A percentile compares a stretch with the other conserved stretches of the same genome.
Evolutionary conservation across 2,797 vertebrate species (phyloP).

Genomic region (Falco biarmicus): DNA sequence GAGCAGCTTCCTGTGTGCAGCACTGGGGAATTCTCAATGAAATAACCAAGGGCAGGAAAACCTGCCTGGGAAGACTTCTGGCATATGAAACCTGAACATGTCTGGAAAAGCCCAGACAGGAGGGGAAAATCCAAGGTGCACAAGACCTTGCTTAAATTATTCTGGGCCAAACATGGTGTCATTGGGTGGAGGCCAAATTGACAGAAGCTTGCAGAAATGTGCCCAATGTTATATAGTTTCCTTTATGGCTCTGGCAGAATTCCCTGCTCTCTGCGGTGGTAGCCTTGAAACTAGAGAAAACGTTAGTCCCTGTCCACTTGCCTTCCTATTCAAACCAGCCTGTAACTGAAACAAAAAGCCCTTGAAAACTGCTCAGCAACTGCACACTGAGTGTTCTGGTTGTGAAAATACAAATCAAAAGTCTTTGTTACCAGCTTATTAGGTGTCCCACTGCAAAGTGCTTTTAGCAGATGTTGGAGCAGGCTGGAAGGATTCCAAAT

Average conservation of each 20-base stretch:
- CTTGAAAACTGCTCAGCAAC: not conserved
- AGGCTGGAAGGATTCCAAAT: not conserved
- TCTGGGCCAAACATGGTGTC: not conserved
- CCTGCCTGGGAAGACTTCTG: not conserved
- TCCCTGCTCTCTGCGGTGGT: not conserved
- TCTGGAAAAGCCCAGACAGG: not conserved
- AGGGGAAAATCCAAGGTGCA: not conserved
- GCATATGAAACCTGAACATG: not conserved
- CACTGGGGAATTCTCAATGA: not conserved
- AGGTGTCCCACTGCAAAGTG: not conserved
- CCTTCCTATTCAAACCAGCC: not conserved
- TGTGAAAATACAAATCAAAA: not conserved
- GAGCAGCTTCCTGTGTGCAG: not conserved
- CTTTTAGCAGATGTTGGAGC: not conserved
- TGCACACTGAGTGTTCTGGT: not conserved
- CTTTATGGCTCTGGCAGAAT: not conserved
- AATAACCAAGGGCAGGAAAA: not conserved
- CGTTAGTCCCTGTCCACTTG: not conserved
- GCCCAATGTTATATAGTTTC: not conserved
- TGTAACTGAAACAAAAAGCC: constrained; percentile 4
- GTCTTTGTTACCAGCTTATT: not conserved
- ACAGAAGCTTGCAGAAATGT: not conserved
- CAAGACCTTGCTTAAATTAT: not conserved
- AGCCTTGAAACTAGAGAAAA: not conserved
- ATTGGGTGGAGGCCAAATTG: not conserved